Base-by-base conservation (phyloP, 2,797 vertebrate genomes). In the Bovichtus variegatus region DNA sequence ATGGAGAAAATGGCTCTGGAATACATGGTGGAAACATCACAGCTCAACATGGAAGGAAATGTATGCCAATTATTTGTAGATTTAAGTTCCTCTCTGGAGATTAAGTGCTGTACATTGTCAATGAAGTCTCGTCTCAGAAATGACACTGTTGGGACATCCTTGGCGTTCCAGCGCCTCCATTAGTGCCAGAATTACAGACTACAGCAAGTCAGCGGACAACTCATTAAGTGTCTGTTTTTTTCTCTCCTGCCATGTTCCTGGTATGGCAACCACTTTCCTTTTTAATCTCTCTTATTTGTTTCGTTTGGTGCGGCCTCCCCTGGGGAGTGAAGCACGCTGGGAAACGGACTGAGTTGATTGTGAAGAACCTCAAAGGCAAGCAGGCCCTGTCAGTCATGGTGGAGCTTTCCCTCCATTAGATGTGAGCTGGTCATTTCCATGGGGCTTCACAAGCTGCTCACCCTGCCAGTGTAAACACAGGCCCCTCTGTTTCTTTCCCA, bases 401-500 rank as follows among this genome's bases (percentile, higher is more conserved):
- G 73, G 70, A 78, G 74, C 67, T 81, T 64, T 84, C 77, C 71
- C 71, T 64, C 71, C 72, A 67, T 84, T 74, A 76, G 70, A 88
- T 83, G 66, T 64, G 80, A 76, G 73, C 65, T 59, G 79, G 74
- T 68, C 85, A 78, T 90, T 89, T 89, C 78, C 81, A 80, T 16
- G 60, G 82, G 75, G 85, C 85, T 63, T 83, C 72, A 54, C 75
- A 44, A 74, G 77, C 83, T 8, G 58, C 69, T 68, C 55, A 9
- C 62, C 51, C 80, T 75, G 88, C 86, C 88, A 90, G 84, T 71
- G 64, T 85, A 88, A 92, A 92, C 92, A 90, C 84, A 82, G 76
- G 79, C 77, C 73, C 76, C 84, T 89, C 82, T 88, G 81, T 89
- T 87, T 76, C 77, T 74, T 25, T 73, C 72, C 62, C 59, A 74